These are phyloP conservation scores for Gryllus bimaculatus DNA, from an alignment of 1,140 invertebrate species.

Conservation along the genomic window DNA sequence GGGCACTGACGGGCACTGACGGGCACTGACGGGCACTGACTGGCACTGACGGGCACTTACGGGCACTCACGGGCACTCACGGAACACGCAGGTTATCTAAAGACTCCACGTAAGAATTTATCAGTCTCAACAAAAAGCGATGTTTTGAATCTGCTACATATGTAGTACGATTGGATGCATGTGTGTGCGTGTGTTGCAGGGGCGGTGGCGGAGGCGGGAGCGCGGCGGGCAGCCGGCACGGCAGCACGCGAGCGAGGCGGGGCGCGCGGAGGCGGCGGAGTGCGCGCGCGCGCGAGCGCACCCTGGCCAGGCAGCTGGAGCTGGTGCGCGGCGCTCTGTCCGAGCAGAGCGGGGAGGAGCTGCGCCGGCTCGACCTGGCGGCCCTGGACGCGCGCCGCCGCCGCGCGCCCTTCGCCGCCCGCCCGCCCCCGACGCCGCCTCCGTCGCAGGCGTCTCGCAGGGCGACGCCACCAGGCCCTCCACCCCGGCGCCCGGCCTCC, in stretches of 20 bases:
- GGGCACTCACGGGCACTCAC: no score
- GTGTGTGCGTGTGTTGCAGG: no score
- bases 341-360: constrained; percentile 74
- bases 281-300: constrained; percentile 69
- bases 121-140: no score
- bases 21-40: no score
- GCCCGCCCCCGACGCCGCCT: background rate
- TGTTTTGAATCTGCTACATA: no score
- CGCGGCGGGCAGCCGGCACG: background rate
- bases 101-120: no score
- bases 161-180: no score
- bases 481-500: background rate
- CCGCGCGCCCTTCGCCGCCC: background rate
- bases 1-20: no score
- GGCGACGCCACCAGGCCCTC: background rate
- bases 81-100: no score
- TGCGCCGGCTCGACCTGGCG: constrained; percentile 67
- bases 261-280: constrained; percentile 42
- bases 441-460: background rate
- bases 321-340: constrained; percentile 73
- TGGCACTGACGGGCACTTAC: no score
- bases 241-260: background rate
- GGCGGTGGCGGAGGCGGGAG: background rate
- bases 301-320: constrained; percentile 66
- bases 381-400: constrained; percentile 35